Evolutionary conservation across 2,797 vertebrate genomes (phyloP).

Genomic region (Pseudochaenichthys georgianus): DNA sequence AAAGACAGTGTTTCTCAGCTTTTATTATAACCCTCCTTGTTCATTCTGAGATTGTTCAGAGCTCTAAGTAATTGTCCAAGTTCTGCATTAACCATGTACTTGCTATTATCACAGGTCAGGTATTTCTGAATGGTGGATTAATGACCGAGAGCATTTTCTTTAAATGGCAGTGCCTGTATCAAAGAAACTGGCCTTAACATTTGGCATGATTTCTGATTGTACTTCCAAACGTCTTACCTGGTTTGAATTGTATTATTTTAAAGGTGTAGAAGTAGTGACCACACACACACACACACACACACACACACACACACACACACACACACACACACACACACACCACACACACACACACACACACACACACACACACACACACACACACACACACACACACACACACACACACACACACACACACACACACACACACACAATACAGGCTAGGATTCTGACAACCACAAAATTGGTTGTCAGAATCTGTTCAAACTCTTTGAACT

Average conservation of each 20-base stretch:
- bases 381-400: too few species aligned
- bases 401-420: too few species aligned
- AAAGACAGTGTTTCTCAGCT: conserved; percentile 82
- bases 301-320: too few species aligned
- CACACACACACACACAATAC: too few species aligned
- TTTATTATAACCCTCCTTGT: conserved; percentile 81
- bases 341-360: too few species aligned
- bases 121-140: conserved; percentile 76
- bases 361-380: too few species aligned
- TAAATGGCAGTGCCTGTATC: conserved; percentile 80
- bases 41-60: conserved; percentile 79
- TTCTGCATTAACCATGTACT: conserved; percentile 85
- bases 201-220: conserved; percentile 71
- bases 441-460: conserved; percentile 51
- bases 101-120: conserved; percentile 80
- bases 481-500: conserved; percentile 6
- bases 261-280: conserved; percentile 32
- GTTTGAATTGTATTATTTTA: conserved; percentile 59
- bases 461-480: conserved; percentile 5
- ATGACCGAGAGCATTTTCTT: conserved; percentile 73
- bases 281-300: conserved; percentile 2
- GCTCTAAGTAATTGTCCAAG: conserved; percentile 83
- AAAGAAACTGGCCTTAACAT: conserved; percentile 78
- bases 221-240: conserved; percentile 46
- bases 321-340: too few species aligned